Base-by-base conservation (phyloP, 2,113 vertebrate genomes). In the Elanoides forficatus region DNA sequence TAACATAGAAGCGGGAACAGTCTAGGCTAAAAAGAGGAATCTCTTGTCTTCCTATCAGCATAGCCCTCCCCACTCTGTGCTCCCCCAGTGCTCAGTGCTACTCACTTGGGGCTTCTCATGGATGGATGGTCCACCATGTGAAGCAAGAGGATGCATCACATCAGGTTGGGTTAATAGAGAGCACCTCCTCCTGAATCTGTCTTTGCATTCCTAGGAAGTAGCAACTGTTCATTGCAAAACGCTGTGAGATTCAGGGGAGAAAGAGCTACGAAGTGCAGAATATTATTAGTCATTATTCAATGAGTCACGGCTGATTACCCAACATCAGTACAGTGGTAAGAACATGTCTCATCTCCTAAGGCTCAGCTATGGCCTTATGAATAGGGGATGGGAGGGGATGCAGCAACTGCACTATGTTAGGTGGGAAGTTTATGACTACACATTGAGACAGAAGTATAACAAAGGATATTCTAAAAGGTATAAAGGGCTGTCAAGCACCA, bases 31-130 rank as follows among this genome's bases (percentile, higher is more conserved):
- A 65, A 84, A 84, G 80, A 82, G 60, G 52, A 36, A 87, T 62
- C 45, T 85, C 17, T 40, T 86, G 27, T 43, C 47, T 92, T 82
- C 62, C n/a, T 68, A 3, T 32, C 50, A 63, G 72, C 26, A 38
- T 32, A 81, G 30, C 48, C 4, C 22, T 90, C 34, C 22, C 38
- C 40, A 34, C 14, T 21, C 38, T 83, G 36, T n/a, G n/a, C 13
- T 88, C 15, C 9, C 13, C 8, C 2, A 5, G 1, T 0, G 6
- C 11, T 45, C 25, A 9, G n/a, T 21, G 34, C 17, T 67, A 32
- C 55, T 71, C 55, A n/a, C 8, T 18, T 72, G 36, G 9, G 15
- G 4, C 23, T 88, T 63, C 50, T 92, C 2, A 0, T 26, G n/a
- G 38, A 8, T 15, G 38, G 22, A 53, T 48, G 18, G 47, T 72